These are phyloP conservation scores for Perognathus longimembris DNA, from an alignment of 2,113 vertebrate species.

Conservation along the genomic window DNA sequence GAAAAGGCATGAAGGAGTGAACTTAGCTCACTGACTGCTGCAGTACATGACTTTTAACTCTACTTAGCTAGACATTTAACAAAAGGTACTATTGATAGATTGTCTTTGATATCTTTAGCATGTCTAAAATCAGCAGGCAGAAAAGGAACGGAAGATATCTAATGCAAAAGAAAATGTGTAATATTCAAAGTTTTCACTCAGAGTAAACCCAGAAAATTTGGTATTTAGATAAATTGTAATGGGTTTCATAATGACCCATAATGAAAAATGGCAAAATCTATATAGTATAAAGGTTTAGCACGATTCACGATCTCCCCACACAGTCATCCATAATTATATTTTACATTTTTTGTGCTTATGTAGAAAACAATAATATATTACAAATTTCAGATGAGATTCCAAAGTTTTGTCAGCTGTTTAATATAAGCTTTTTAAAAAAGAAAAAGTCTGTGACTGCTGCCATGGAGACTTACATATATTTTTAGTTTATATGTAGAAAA, in stretches of 20 bases:
- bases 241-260: neutral
- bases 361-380: neutral
- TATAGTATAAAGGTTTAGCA: neutral
- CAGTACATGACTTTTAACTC: neutral
- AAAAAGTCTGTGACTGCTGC: constrained; percentile 48
- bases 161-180: neutral
- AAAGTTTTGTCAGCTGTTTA: constrained; percentile 55
- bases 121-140: neutral
- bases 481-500: constrained; percentile 51
- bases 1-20: neutral
- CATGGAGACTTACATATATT: constrained; percentile 62
- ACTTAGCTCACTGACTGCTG: neutral
- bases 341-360: neutral
- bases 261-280: neutral
- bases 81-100: constrained; percentile 24
- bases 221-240: neutral
- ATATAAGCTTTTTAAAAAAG: constrained; percentile 48
- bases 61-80: constrained; percentile 2
- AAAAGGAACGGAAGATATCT: neutral
- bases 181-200: neutral
- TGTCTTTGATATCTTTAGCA: neutral
- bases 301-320: neutral
- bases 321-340: neutral
- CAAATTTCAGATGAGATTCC: constrained; percentile 18
- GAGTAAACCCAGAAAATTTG: too few species aligned